Conservation (phyloP, 1,140 invertebrate genomes). For the Drosophila mojavensis region DNA sequence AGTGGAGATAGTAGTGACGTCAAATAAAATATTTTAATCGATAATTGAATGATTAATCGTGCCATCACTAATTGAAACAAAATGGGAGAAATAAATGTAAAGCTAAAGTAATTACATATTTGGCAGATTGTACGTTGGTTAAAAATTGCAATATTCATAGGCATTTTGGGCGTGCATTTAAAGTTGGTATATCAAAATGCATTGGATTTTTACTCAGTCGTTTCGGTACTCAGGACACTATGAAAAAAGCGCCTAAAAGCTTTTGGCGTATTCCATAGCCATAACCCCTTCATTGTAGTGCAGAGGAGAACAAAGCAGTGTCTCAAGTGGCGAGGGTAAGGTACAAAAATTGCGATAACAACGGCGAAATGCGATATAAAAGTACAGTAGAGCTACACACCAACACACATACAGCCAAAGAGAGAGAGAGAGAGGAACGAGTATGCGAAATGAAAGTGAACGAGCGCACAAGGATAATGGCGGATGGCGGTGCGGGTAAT, state of each 20-base stretch:
- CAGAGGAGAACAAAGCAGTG: slow-evolving; percentile 75
- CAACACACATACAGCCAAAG: slow-evolving; percentile 18
- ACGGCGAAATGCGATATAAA: slow-evolving; percentile 48
- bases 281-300: slow-evolving; percentile 67
- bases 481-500: slow-evolving; percentile 58
- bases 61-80: no score
- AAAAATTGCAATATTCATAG: slow-evolving; percentile 21
- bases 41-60: no score
- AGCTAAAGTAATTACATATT: no score
- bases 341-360: slow-evolving; percentile 61
- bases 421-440: slow-evolving; percentile 49
- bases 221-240: slow-evolving; percentile 29
- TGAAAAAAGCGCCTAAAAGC: slow-evolving; percentile 62
- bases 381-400: slow-evolving; percentile 31
- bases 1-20: no score
- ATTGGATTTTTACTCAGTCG: slow-evolving; percentile 49
- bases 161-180: slow-evolving; percentile 11
- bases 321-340: slow-evolving; percentile 81
- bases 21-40: no score
- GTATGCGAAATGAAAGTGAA: slow-evolving; percentile 79
- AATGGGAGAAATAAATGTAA: no score
- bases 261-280: slow-evolving; percentile 59
- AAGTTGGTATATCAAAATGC: slow-evolving; percentile 53
- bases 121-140: no score
- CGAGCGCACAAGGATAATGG: slow-evolving; percentile 80